phyloP scores from a whole-genome alignment of 2,113 vertebrate species.

The Vireo altiloquus region DNA sequence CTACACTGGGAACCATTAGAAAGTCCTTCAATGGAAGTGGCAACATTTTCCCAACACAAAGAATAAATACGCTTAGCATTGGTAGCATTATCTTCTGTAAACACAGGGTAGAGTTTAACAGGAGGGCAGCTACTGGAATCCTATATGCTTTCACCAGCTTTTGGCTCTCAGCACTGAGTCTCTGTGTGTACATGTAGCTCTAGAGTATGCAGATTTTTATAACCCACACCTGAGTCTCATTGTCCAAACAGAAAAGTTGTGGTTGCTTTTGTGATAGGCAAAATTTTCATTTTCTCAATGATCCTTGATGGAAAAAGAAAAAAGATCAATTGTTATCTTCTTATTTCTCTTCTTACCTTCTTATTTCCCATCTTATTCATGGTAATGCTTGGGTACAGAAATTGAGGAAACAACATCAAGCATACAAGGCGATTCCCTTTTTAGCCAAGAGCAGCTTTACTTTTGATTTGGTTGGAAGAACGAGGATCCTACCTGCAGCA shows the following conservation, averaged over 20 bases:
- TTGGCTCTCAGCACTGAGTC: not conserved
- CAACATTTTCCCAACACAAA: not conserved
- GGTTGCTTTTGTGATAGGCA: not conserved
- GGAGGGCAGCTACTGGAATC: not conserved
- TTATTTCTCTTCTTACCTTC: not conserved
- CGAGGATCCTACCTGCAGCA: not conserved
- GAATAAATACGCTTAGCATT: not conserved
- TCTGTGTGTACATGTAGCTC: not conserved
- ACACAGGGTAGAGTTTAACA: not conserved
- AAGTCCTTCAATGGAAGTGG: not conserved
- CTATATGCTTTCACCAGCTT: not conserved
- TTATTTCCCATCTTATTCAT: not conserved
- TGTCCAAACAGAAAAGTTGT: not conserved
- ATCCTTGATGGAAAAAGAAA: not conserved
- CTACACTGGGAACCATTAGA: not conserved
- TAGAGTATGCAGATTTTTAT: not conserved
- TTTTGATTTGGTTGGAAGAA: not conserved
- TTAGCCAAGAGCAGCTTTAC: not conserved
- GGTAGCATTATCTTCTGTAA: not conserved
- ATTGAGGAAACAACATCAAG: not conserved
- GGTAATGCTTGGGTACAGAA: not conserved
- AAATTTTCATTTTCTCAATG: not conserved
- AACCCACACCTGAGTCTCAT: not conserved
- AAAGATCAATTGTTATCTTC: not conserved
- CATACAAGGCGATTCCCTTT: not conserved